Evolutionary conservation across 1,140 invertebrate species (phyloP).

Genomic region (Zeugodacus cucurbitae): DNA sequence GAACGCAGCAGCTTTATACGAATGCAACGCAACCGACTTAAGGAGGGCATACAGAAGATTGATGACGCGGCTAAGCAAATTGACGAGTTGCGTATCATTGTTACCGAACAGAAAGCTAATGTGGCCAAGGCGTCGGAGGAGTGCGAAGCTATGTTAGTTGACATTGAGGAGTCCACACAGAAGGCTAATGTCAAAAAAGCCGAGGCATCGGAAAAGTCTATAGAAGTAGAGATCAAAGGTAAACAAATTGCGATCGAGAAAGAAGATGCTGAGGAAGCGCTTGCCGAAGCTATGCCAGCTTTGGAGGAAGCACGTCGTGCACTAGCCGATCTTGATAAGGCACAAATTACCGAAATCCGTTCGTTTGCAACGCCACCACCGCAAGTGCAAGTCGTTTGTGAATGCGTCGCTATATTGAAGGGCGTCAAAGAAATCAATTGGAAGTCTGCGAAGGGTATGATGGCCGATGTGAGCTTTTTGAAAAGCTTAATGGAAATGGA

Average conservation of each 20-base stretch:
- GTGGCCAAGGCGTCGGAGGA: slow-evolving; percentile 58
- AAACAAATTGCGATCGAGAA: slow-evolving; percentile 83
- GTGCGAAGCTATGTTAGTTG: slow-evolving; percentile 62
- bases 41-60: slow-evolving; percentile 66
- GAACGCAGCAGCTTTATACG: slow-evolving; percentile 68
- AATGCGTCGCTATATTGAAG: slow-evolving; percentile 86
- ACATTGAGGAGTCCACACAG: slow-evolving; percentile 70
- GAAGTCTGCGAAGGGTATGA: slow-evolving; percentile 90
- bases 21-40: slow-evolving; percentile 64
- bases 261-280: slow-evolving; percentile 80
- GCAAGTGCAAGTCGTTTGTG: slow-evolving; percentile 86
- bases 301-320: slow-evolving; percentile 83
- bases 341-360: slow-evolving; percentile 89
- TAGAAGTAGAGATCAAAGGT: slow-evolving; percentile 83
- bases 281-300: slow-evolving; percentile 83
- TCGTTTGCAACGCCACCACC: slow-evolving; percentile 90
- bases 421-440: slow-evolving; percentile 86
- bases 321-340: slow-evolving; percentile 83
- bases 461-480: slow-evolving; percentile 89
- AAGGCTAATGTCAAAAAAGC: slow-evolving; percentile 80
- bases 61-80: slow-evolving; percentile 63
- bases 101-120: slow-evolving; percentile 64
- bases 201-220: slow-evolving; percentile 79
- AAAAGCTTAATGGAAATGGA: slow-evolving; percentile 85
- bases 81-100: slow-evolving; percentile 58